Base-by-base conservation (phyloP, 2,113 vertebrate species). In the Tilapia sparmanii region DNA sequence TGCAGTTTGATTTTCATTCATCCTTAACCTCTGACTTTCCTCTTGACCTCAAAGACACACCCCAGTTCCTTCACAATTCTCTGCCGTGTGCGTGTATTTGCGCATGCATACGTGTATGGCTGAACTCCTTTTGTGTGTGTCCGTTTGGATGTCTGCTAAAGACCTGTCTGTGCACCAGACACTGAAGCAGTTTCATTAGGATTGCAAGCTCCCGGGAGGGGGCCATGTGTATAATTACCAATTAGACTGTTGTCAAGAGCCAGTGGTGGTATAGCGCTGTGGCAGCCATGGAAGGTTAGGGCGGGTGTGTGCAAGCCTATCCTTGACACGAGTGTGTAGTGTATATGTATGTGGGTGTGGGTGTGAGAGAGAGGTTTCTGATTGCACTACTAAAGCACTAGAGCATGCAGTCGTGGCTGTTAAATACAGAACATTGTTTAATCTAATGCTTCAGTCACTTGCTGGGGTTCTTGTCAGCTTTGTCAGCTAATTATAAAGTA, bases 401-500 rank as follows among this genome's bases (percentile, higher is more conserved):
- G 92, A 96, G 96, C 95, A 89, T 96, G 90, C 59, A 89, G 95
- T 94, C 54, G 88, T 91, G 82, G 88, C 90, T 95, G 11, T 95
- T 96, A 96, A 96, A 94, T 95, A 95, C 93, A 90, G 92, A 94
- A 88, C 91, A 85, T 89, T 91, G 94, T 95, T 95, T 95, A 96
- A 96, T 95, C 94, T 55, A 95, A 83, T 94, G 93, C 94, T 95
- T 16, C 42, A 95, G 89, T 92, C 85, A 89, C 93, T 96, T 89
- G 63, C 52, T 80, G 92, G 93, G 92, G 81, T 94, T 91, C 92
- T 94, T 95, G 96, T 96, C 97, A 97, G 87, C 93, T 96, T 96
- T 97, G 97, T 96, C 97, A 97, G 95, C 95, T 97, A 95, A 97
- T 97, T 98, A 96, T 94, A 95, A 95, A 89, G 86, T 88, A 86